Conservation (phyloP, 2,113 vertebrate genomes). For the Platichthys flesus region DNA sequence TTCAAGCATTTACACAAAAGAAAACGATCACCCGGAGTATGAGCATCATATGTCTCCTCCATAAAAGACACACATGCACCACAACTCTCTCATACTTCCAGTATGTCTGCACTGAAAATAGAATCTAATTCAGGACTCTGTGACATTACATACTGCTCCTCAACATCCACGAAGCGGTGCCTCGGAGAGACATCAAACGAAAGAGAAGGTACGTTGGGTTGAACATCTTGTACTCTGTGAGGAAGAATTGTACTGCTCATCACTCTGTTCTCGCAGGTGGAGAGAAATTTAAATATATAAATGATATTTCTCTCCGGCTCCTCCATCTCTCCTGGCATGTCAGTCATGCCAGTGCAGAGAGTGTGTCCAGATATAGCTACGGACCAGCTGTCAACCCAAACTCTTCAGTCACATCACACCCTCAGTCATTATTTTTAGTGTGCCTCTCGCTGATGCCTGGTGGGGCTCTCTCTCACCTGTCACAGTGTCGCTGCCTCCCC, state of each 20-base stretch:
- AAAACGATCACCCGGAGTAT: too few species aligned
- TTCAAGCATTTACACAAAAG: too few species aligned
- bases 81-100: too few species aligned
- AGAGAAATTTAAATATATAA: constrained; percentile 52
- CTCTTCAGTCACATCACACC: constrained; percentile 72
- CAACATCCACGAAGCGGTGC: not conserved
- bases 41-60: too few species aligned
- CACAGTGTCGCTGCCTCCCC: constrained; percentile 44
- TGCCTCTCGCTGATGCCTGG: constrained; percentile 40
- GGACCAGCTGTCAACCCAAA: constrained; percentile 44
- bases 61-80: too few species aligned
- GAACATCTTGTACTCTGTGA: constrained; percentile 37
- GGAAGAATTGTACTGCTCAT: constrained; percentile 30
- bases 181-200: constrained; percentile 29
- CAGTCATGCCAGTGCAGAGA: constrained; percentile 49
- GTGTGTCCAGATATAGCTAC: constrained; percentile 58
- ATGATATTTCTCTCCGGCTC: constrained; percentile 40
- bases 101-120: not conserved
- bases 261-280: constrained; percentile 18
- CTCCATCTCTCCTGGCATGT: constrained; percentile 27
- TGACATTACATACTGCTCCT: not conserved
- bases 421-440: constrained; percentile 70
- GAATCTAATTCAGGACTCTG: not conserved
- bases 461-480: constrained; percentile 51
- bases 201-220: constrained; percentile 23